phyloP scores from a whole-genome alignment of 2,113 vertebrate genomes.

The Istiophorus platypterus region DNA sequence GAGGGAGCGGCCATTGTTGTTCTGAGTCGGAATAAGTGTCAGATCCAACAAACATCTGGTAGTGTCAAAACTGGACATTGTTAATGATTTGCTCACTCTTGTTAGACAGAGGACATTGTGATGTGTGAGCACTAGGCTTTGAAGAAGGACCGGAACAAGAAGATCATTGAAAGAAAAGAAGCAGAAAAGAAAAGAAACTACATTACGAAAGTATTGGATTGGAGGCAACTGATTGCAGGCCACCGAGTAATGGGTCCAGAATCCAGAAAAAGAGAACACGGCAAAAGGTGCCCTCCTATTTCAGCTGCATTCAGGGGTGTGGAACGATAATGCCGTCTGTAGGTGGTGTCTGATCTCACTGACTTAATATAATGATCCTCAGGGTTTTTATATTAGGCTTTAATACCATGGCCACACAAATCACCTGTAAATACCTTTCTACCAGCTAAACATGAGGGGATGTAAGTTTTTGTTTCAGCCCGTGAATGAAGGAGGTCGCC shows the following conservation, averaged over 20 bases:
- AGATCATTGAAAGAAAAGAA: conserved; percentile 39
- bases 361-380: background rate
- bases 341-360: background rate
- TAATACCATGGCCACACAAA: background rate
- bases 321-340: background rate
- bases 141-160: conserved; percentile 22
- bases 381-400: background rate
- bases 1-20: background rate
- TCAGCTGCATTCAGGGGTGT: background rate
- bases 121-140: conserved; percentile 57
- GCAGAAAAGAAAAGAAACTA: background rate
- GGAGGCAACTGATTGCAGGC: background rate
- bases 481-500: background rate
- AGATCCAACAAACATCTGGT: conserved; percentile 34
- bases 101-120: conserved; percentile 66
- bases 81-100: conserved; percentile 54
- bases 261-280: background rate
- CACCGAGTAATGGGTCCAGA: background rate
- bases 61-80: conserved; percentile 40
- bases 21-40: conserved; percentile 20
- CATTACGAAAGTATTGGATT: background rate
- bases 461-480: background rate
- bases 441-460: background rate
- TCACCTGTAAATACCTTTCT: background rate
- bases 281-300: background rate